Base-by-base conservation (phyloP, 1,140 invertebrate species). In the Neodiprion fabricii region DNA sequence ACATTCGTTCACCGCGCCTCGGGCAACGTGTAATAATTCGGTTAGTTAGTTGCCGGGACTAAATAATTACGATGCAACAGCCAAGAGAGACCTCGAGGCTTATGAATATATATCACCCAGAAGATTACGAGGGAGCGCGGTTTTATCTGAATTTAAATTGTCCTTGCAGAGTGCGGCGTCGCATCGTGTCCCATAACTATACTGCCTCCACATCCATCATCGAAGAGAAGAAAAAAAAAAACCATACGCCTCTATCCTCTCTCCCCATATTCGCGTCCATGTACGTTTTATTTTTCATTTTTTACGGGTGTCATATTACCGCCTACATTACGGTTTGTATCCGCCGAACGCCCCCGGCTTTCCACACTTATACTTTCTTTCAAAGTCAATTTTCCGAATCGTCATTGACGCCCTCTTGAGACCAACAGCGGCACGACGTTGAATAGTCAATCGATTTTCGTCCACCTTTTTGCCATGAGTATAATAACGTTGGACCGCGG, bases 141-240 rank as follows among this genome's bases (percentile, higher is more conserved):
- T 47, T 69, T 23, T 69, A 69, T 14, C 67, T 69, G 67, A 69
- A 69, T 69, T 69, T 69, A 47, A 69, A 69, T 69, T 69, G 67
- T 69, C 67, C 67, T 7, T 69, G 61, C 28, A 65, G 67, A 69
- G 67, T 10, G 10, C 1, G 23, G 7, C 14, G n/a, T 14, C 53
- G 53, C 28, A 17, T 40, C 21, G 40, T 11, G 40, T 14, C 17
- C 17, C 12, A 65, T 65, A 61, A 61, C 17, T 2, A 21, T 7
- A 14, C 17, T 21, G 7, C 14, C 67, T 21, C 14, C 67, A 40
- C 28, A 21, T 69, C 40, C 67, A 47, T 69, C 53, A 69, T 7
- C 11, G 23, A 69, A 7, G 4, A 69, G 40, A 69, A 23, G n/a
- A 65, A 69, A 7, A 0, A 69, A 11, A 69, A 23, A 65, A 23